Base-by-base conservation (phyloP, 1,140 invertebrate species). In the Eriosoma lanigerum region DNA sequence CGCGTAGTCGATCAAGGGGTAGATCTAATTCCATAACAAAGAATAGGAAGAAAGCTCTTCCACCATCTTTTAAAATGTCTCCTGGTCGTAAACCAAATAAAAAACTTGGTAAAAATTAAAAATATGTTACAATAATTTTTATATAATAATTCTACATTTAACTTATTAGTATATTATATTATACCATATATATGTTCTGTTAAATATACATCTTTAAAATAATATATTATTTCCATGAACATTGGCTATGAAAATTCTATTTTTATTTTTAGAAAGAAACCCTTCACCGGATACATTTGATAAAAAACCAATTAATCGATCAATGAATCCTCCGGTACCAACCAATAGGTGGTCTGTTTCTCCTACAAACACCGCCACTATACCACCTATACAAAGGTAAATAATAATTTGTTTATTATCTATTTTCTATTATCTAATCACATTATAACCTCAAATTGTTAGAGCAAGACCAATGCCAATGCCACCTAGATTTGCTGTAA, bases 1-100 rank as follows among this genome's bases (percentile, higher is more conserved):
- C 88, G 84, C 88, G 88, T 85, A 84, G 84, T 82, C 82, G 87
- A 85, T 84, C 84, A 52, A 82, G 80, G 15, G 85, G 84, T 44
- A 81, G 84, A 46, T 86, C 85, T 58, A 82, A 83, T 38, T 86
- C 84, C 13, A 83, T 82, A 64, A 83, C 83, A 32, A 83, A 81
- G 64, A 83, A 70, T 68, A 82, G 52, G 58, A 60, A 78, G 21
- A 78, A 78, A 48, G 52, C 32, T 26, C 75, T 56, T 26, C n/a
- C 5, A 13, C 10, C 58, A 1, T 44, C 75, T 19, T 78, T 62
- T 62, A 62, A 60, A 78, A 48, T n/a, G 6, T 78, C 75, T 24
- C 75, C 75, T 60, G 56, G 75, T 4, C 52, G 75, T 26, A 78
- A 78, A 62, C 24, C 29, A 26, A 58, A 21, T 24, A 58, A 56